A percentile compares a stretch with the other conserved stretches of the same genome.
Evolutionary conservation across 2,797 vertebrate genomes (phyloP).

Genomic region (Eidolon dupreanum): DNA sequence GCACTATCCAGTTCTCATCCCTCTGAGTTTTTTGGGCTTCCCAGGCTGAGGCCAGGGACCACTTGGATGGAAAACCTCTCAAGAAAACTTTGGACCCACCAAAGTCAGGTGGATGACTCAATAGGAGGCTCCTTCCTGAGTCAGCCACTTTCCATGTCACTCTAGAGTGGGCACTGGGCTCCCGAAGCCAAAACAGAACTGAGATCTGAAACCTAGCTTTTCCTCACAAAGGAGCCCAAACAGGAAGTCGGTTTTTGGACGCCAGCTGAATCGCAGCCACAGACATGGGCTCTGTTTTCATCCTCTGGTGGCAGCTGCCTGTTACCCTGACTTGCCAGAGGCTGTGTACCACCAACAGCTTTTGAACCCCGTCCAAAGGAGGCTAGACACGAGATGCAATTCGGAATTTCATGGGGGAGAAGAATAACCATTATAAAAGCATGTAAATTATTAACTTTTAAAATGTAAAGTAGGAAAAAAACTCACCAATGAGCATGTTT

Average conservation of each 20-base stretch:
- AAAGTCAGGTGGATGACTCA: slow-evolving; percentile 64
- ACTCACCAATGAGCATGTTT: fast-evolving
- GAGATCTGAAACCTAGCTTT: slow-evolving; percentile 56
- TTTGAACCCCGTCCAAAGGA: neutral
- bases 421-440: neutral
- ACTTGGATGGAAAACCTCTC: neutral
- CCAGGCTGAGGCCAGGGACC: neutral
- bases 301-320: neutral
- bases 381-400: neutral
- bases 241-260: slow-evolving; percentile 36
- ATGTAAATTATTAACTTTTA: neutral
- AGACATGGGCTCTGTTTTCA: neutral
- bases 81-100: neutral
- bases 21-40: neutral
- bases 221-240: slow-evolving; percentile 31
- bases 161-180: neutral
- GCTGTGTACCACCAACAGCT: neutral
- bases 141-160: slow-evolving; percentile 21
- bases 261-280: neutral
- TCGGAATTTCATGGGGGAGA: neutral
- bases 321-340: neutral
- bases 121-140: slow-evolving; percentile 53
- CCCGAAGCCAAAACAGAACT: slow-evolving; percentile 47
- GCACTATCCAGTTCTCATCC: neutral
- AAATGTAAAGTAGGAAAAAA: neutral